Evolutionary conservation across 2,113 vertebrate species (phyloP).

Genomic region (Physeter macrocephalus): DNA sequence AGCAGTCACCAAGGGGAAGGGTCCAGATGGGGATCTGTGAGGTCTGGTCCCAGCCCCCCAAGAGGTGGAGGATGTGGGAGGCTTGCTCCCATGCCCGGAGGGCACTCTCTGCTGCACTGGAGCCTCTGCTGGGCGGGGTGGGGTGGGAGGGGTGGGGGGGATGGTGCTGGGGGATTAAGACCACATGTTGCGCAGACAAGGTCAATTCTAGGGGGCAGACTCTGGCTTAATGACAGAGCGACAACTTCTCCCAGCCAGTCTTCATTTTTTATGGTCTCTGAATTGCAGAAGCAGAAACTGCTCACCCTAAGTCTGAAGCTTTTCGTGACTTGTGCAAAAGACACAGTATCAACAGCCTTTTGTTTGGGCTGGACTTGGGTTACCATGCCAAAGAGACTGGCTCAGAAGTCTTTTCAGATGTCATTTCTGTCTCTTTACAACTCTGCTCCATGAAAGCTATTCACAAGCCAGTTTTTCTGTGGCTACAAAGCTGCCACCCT

Average conservation of each 20-base stretch:
- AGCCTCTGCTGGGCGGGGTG: background rate
- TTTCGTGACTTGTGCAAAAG: conserved; percentile 55
- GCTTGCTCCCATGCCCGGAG: background rate
- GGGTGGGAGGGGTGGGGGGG: too few relatives aligned
- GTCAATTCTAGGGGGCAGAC: background rate
- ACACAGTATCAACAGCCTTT: conserved; percentile 70
- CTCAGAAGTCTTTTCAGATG: conserved; percentile 65
- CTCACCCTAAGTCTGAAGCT: conserved; percentile 34
- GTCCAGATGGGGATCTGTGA: background rate
- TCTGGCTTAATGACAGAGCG: background rate
- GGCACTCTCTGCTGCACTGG: background rate
- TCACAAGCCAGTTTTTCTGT: background rate
- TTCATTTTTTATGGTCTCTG: conserved; percentile 34
- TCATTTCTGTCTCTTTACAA: conserved; percentile 44
- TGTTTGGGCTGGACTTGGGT: conserved; percentile 58
- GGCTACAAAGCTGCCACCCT: background rate
- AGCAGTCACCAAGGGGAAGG: background rate
- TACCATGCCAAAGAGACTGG: conserved; percentile 53
- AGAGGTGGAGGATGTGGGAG: background rate
- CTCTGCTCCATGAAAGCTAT: background rate
- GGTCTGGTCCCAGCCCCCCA: background rate
- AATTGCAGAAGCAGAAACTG: conserved; percentile 39
- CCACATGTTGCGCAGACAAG: background rate
- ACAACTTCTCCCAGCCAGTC: background rate
- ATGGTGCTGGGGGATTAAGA: background rate